phyloP scores from a whole-genome alignment of 2,888 invertebrate species.

The Apodemia duryi region DNA sequence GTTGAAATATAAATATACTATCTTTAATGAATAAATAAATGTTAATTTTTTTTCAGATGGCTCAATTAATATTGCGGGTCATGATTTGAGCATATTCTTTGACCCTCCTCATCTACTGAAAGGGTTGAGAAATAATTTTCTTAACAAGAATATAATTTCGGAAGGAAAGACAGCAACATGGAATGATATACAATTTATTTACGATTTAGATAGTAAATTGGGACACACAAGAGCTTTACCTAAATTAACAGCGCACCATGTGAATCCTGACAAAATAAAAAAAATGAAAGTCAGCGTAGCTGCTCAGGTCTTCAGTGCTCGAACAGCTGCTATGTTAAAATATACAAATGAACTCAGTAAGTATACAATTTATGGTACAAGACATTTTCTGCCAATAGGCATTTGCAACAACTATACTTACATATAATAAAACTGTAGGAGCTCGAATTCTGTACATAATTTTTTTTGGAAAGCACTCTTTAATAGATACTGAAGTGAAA shows the following conservation, averaged over 20 bases:
- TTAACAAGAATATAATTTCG: conserved; percentile 21
- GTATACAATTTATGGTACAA: too few relatives aligned
- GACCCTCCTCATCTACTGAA: conserved; percentile 29
- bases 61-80: conserved; percentile 25
- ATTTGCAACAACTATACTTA: too few relatives aligned
- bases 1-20: too few relatives aligned
- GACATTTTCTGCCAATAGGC: too few relatives aligned
- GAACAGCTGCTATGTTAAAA: conserved; percentile 25
- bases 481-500: too few relatives aligned
- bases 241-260: conserved; percentile 23
- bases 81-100: conserved; percentile 26
- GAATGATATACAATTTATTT: conserved; percentile 21
- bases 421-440: too few relatives aligned
- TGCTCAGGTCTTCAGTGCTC: conserved; percentile 23
- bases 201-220: conserved; percentile 20
- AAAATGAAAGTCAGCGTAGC: conserved; percentile 27
- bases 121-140: too few relatives aligned
- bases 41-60: conserved; percentile 29
- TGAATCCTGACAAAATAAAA: conserved; percentile 15
- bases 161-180: conserved; percentile 20
- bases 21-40: too few relatives aligned
- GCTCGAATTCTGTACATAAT: too few relatives aligned
- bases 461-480: too few relatives aligned
- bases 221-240: conserved; percentile 24
- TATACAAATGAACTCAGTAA: conserved; percentile 16